A percentile compares a stretch with the other conserved stretches of the same genome.
These are phyloP conservation scores for Sylvietta virens DNA, from an alignment of 2,113 vertebrate genomes.

Conservation along the genomic window DNA sequence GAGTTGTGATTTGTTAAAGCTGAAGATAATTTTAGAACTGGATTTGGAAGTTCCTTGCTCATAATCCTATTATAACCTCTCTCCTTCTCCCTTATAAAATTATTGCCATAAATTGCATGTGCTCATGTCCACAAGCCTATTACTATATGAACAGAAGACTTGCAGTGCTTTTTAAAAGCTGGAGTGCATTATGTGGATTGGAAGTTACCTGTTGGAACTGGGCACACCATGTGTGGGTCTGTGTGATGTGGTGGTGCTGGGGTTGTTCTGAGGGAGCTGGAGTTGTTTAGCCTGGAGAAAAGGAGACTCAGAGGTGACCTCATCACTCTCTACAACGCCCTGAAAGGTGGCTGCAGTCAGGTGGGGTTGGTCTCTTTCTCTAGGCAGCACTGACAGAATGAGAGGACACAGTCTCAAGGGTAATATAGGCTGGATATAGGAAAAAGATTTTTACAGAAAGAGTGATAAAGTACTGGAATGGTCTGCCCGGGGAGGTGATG, in stretches of 20 bases:
- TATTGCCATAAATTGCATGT: not conserved
- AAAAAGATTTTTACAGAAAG: not conserved
- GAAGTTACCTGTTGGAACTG: not conserved
- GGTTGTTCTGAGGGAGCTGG: not conserved
- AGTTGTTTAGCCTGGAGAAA: not conserved
- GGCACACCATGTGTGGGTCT: fast-evolving
- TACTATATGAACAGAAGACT: not conserved
- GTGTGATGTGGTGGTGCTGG: not conserved
- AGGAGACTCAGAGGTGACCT: not conserved
- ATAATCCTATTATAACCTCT: not conserved
- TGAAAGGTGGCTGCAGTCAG: not conserved
- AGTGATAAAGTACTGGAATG: not conserved
- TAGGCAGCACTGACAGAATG: not conserved
- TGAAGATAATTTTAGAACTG: not conserved
- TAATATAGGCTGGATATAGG: not conserved
- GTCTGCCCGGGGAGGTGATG: not conserved
- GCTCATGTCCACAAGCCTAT: not conserved
- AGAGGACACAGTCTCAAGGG: not conserved
- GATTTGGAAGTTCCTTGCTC: not conserved
- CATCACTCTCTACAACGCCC: not conserved
- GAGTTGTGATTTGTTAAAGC: not conserved
- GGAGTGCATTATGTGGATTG: not conserved
- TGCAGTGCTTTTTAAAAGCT: not conserved
- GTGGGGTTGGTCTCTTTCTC: not conserved
- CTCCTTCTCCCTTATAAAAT: not conserved